Conservation (phyloP, 2,797 vertebrate species). For the Sciurus carolinensis region DNA sequence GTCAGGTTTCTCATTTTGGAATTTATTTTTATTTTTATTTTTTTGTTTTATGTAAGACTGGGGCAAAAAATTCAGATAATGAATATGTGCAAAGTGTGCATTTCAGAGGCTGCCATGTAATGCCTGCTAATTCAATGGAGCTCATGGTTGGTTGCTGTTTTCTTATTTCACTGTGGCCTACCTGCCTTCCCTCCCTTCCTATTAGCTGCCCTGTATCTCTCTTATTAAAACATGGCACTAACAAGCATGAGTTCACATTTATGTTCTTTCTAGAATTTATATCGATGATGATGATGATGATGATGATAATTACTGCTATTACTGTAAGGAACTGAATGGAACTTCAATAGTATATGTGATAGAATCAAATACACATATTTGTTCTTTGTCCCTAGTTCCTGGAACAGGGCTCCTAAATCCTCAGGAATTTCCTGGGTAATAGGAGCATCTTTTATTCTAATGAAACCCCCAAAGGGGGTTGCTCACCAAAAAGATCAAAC, state of each 20-base stretch:
- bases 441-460: not conserved
- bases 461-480: not conserved
- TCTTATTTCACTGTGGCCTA: fast-evolving
- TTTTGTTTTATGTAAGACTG: not conserved
- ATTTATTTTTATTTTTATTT: not conserved
- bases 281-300: not conserved
- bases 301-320: not conserved
- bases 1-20: not conserved
- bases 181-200: not conserved
- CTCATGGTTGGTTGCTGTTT: not conserved
- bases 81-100: fast-evolving
- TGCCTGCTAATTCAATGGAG: no score
- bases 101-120: not conserved
- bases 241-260: not conserved
- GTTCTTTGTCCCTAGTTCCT: not conserved
- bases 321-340: not conserved
- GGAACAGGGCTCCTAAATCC: not conserved
- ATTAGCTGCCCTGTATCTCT: not conserved
- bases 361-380: not conserved
- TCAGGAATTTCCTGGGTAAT: not conserved
- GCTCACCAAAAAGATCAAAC: not conserved
- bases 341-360: no score
- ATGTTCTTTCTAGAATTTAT: not conserved
- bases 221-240: not conserved
- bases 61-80: not conserved